phyloP scores from a whole-genome alignment of 2,113 vertebrate species.

The Dipodomys spectabilis region DNA sequence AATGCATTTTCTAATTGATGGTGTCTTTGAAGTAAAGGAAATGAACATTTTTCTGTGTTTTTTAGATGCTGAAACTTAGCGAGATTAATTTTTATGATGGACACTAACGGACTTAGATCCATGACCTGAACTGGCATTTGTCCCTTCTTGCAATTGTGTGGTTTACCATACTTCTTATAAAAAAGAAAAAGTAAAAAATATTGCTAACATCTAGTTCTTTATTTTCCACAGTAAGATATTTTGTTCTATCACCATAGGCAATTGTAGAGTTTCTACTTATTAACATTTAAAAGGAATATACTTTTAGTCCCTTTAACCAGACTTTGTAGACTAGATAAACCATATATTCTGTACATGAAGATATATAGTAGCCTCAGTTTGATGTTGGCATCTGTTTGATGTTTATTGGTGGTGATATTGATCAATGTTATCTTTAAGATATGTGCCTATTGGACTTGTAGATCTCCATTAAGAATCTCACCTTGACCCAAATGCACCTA shows the following conservation, averaged over 20 bases:
- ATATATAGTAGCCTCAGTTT: not conserved
- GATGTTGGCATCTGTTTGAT: not conserved
- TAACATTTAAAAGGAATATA: not conserved
- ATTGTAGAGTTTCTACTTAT: not conserved
- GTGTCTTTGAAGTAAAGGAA: slow-evolving; percentile 22
- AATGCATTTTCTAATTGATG: not conserved
- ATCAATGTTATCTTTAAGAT: slow-evolving; percentile 39
- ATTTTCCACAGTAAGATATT: slow-evolving; percentile 36
- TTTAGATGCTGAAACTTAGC: slow-evolving; percentile 3
- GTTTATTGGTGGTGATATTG: slow-evolving; percentile 1
- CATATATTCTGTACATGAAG: not conserved
- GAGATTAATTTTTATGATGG: not conserved
- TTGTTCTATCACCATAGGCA: not conserved
- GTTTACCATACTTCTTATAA: not conserved
- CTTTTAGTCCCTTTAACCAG: not conserved
- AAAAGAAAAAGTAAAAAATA: not conserved
- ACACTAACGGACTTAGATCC: not conserved
- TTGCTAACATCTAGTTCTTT: not conserved
- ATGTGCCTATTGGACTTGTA: slow-evolving; percentile 14
- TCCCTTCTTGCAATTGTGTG: not conserved
- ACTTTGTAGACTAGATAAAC: not conserved
- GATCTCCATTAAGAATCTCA: slow-evolving; percentile 41
- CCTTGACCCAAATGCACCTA: slow-evolving; percentile 38
- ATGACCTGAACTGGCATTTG: not conserved
- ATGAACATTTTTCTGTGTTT: not conserved